phyloP scores from a whole-genome alignment of 2,113 vertebrate genomes.

The Myrmophylax atrothorax region DNA sequence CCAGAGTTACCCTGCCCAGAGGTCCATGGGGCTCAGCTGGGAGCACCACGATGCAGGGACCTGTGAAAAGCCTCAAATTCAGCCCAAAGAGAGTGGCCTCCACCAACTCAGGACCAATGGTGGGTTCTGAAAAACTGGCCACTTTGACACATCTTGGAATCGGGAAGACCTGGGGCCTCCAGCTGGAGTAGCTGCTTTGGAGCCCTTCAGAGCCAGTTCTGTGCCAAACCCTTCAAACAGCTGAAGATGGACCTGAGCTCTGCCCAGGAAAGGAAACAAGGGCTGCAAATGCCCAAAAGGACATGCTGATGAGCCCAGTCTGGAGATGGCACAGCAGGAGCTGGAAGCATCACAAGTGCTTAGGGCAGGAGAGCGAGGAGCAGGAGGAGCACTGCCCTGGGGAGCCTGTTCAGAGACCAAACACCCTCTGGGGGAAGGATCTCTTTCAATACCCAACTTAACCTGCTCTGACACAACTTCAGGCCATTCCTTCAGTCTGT shows the following conservation, averaged over 20 bases:
- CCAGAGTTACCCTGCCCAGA: not conserved
- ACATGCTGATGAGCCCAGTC: not conserved
- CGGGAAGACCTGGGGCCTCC: not conserved
- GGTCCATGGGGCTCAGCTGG: rapidly evolving
- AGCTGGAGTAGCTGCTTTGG: not conserved
- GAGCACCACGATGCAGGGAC: rapidly evolving
- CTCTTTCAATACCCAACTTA: not conserved
- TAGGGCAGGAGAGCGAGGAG: not conserved
- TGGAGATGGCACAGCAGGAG: not conserved
- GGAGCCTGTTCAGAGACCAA: not conserved
- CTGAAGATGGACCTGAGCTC: too few relatives aligned
- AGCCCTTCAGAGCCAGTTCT: not conserved
- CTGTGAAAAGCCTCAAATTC: not conserved
- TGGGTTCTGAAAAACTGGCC: not conserved
- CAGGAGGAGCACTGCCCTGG: not conserved
- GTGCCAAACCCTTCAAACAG: not conserved
- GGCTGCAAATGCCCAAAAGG: not conserved
- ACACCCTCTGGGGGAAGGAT: not conserved
- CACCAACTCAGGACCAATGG: not conserved
- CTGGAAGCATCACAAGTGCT: not conserved
- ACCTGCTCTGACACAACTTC: not conserved
- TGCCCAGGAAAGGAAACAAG: not conserved
- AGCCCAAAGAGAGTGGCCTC: not conserved
- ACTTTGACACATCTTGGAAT: not conserved
- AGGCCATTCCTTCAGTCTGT: not conserved